Evolutionary conservation across 2,888 invertebrate species (phyloP).

Genomic region (Apeira syringaria): DNA sequence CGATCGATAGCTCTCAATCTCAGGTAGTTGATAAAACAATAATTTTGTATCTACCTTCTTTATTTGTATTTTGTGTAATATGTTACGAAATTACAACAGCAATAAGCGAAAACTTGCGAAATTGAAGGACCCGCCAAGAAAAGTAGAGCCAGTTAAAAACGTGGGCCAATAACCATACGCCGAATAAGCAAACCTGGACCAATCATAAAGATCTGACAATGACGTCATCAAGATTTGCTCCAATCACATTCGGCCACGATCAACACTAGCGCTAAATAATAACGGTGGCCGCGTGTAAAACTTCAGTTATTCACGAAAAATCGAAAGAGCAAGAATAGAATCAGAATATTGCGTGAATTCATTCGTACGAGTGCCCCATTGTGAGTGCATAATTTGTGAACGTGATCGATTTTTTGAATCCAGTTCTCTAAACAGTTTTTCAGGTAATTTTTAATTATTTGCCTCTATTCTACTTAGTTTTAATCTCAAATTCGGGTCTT

Average conservation of each 20-base stretch:
- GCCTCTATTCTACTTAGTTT: slow-evolving; percentile 3
- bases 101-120: slow-evolving; percentile 9
- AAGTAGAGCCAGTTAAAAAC: slow-evolving; percentile 71
- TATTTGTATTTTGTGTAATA: too few species aligned
- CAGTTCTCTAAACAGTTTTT: slow-evolving; percentile 38
- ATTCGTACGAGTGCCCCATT: slow-evolving; percentile 50
- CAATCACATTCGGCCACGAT: slow-evolving; percentile 85
- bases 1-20: too few species aligned
- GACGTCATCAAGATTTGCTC: slow-evolving; percentile 72
- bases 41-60: too few species aligned
- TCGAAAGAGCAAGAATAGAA: slow-evolving; percentile 55
- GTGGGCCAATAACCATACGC: slow-evolving; percentile 87
- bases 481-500: slow-evolving; percentile 11
- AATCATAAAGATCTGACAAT: slow-evolving; percentile 57
- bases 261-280: slow-evolving; percentile 82
- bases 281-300: slow-evolving; percentile 69
- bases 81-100: too few species aligned
- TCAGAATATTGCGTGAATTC: slow-evolving; percentile 49
- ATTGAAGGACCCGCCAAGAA: slow-evolving; percentile 61
- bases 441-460: slow-evolving; percentile 44
- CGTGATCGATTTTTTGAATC: slow-evolving; percentile 47
- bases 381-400: slow-evolving; percentile 63
- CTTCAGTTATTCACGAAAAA: slow-evolving; percentile 74
- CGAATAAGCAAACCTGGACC: slow-evolving; percentile 81
- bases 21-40: too few species aligned